Evolutionary conservation across 2,797 vertebrate species (phyloP), one percentile per base, ranked within the genome.

Genomic region (Pangasius sanitwongsei): DNA sequence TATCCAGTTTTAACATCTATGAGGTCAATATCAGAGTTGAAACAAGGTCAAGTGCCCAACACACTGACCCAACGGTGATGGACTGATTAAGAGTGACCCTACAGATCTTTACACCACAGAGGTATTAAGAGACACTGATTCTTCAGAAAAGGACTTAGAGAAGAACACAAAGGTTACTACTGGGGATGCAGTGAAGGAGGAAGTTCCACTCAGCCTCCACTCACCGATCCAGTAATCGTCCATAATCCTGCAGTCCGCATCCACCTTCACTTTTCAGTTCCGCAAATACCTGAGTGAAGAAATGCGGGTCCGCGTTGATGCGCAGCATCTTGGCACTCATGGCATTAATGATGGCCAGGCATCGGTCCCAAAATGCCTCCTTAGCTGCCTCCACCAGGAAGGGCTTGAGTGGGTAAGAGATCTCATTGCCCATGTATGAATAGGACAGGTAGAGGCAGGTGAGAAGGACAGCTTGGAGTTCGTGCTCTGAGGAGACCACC

Each of bases 281-380:
- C 0, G 96, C 96, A 0, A 97, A 97, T 28, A 97, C 94, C 91
- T 97, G 96, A 0, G 97, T 97, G 94, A 97, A 97, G 89, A 95
- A 97, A 92, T 97, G 97, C 0, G 97, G 97, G 91, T 97, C 96
- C 0, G 97, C 96, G 13, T 97, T 97, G 89, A 97, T 97, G 74
- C 95, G 96, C 88, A 97, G 94, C 97, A 97, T 97, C 92, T 97
- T 96, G 83, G 92, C 81, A 90, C 97, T 97, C 81, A 95, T 97
- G 89, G 95, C 93, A 13, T 97, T 85, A 63, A 97, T 96, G 92
- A 97, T 96, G 92, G 95, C 93, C 63, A 97, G 94, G 92, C 96
- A 97, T 2, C 97, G 95, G 94, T 97, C 97, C 97, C 97, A 97
- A 93, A 97, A 97, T 83, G 96, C 96, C 92, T 97, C 97, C 90